Percentiles rank a stretch among this genome's conserved stretches.
phyloP scores from a whole-genome alignment of 2,888 invertebrate species.

The Electrophaes corylata region DNA sequence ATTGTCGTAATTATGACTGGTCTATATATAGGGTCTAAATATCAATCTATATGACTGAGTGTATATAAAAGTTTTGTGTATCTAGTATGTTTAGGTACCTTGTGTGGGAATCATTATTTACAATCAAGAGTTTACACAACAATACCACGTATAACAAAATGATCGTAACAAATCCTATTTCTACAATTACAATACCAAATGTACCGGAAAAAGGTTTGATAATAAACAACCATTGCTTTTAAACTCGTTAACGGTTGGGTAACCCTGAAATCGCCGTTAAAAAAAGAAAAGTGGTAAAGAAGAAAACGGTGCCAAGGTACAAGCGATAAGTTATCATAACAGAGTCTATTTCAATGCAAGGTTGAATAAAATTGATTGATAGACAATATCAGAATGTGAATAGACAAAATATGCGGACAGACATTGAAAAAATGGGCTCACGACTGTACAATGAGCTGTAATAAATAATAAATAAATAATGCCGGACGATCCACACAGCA shows the following conservation, averaged over 20 bases:
- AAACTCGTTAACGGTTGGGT: constrained; percentile 18
- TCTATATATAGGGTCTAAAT: too few species aligned
- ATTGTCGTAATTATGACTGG: too few species aligned
- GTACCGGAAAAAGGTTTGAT: constrained; percentile 8
- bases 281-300: constrained; percentile 28
- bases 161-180: not conserved
- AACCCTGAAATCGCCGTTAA: constrained; percentile 14
- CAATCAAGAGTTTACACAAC: not conserved
- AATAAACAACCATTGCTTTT: constrained; percentile 9
- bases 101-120: not conserved
- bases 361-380: constrained; percentile 16
- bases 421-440: not conserved
- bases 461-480: not conserved
- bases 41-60: not conserved
- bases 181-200: constrained; percentile 10
- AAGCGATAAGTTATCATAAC: constrained; percentile 43
- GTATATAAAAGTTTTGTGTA: not conserved
- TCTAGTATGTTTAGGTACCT: not conserved
- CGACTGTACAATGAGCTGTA: not conserved
- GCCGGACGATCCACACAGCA: too few species aligned
- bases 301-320: constrained; percentile 50
- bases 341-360: constrained; percentile 22
- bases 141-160: not conserved
- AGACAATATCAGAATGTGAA: constrained; percentile 6
- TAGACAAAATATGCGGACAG: not conserved